Percentiles rank a stretch among this genome's conserved stretches.
phyloP scores from a whole-genome alignment of 2,797 vertebrate genomes.

The Microctenopoma stevenorrisi region DNA sequence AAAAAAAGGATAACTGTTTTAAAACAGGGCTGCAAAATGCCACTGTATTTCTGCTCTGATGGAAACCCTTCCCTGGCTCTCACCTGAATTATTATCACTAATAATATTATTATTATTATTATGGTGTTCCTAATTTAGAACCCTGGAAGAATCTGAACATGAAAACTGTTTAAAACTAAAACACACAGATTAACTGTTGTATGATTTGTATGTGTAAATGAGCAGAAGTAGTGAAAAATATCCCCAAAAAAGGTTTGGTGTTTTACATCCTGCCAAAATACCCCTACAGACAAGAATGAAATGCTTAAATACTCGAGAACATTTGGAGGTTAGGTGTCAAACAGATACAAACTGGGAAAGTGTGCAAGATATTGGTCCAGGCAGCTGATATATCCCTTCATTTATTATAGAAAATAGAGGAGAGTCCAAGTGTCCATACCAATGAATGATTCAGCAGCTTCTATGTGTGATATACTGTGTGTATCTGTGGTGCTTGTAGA shows the following conservation, averaged over 20 bases:
- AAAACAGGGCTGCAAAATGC: background rate
- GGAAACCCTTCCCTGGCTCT: slow-evolving; percentile 8
- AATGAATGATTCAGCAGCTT: slow-evolving; percentile 62
- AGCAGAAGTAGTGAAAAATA: too few relatives aligned
- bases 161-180: too few relatives aligned
- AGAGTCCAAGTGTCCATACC: slow-evolving; percentile 31
- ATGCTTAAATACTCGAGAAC: slow-evolving; percentile 29
- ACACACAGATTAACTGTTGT: too few relatives aligned
- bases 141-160: too few relatives aligned
- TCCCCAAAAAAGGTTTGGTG: too few relatives aligned
- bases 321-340: slow-evolving; percentile 67
- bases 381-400: slow-evolving; percentile 68
- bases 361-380: slow-evolving; percentile 58
- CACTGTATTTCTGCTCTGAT: slow-evolving; percentile 14
- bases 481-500: background rate
- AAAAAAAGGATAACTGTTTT: slow-evolving; percentile 27
- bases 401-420: slow-evolving; percentile 57
- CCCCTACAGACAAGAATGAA: slow-evolving; percentile 1
- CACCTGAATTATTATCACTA: background rate
- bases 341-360: slow-evolving; percentile 52
- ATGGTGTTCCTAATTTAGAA: background rate
- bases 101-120: background rate
- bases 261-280: background rate
- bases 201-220: too few relatives aligned
- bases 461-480: slow-evolving; percentile 14